Conservation (phyloP, 2,797 vertebrate genomes). For the Philypnodon macrostomus region DNA sequence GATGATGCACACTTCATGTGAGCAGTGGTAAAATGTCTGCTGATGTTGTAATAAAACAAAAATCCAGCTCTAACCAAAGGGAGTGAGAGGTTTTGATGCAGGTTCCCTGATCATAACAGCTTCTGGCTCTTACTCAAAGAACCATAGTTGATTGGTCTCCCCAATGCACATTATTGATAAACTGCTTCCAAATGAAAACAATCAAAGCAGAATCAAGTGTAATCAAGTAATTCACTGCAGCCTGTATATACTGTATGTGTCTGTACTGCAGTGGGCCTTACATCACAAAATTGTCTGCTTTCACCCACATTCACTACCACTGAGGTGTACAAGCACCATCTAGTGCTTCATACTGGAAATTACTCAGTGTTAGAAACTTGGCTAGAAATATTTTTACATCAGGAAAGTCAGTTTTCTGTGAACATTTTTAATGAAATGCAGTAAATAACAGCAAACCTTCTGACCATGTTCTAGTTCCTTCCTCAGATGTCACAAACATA, state of each 20-base stretch:
- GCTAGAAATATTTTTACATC: neutral
- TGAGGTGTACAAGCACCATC: conserved; percentile 93
- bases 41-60: conserved; percentile 47
- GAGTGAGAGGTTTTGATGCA: conserved; percentile 29
- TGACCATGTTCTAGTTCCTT: no score
- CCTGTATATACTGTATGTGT: conserved; percentile 34
- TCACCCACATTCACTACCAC: conserved; percentile 39
- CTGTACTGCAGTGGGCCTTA: conserved; percentile 24
- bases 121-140: conserved; percentile 60
- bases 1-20: conserved; percentile 8
- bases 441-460: no score
- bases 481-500: no score
- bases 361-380: conserved; percentile 53
- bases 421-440: no score
- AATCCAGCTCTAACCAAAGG: conserved; percentile 25
- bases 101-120: conserved; percentile 37
- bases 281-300: conserved; percentile 35
- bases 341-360: conserved; percentile 89
- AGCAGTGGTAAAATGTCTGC: conserved; percentile 33
- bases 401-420: no score
- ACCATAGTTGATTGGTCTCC: conserved; percentile 51
- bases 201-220: conserved; percentile 56
- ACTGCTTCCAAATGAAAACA: conserved; percentile 67
- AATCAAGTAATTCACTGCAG: conserved; percentile 62
- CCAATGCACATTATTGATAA: conserved; percentile 50